Base-by-base conservation (phyloP, 2,797 vertebrate species). In the Oryzias dopingdopingensis region DNA sequence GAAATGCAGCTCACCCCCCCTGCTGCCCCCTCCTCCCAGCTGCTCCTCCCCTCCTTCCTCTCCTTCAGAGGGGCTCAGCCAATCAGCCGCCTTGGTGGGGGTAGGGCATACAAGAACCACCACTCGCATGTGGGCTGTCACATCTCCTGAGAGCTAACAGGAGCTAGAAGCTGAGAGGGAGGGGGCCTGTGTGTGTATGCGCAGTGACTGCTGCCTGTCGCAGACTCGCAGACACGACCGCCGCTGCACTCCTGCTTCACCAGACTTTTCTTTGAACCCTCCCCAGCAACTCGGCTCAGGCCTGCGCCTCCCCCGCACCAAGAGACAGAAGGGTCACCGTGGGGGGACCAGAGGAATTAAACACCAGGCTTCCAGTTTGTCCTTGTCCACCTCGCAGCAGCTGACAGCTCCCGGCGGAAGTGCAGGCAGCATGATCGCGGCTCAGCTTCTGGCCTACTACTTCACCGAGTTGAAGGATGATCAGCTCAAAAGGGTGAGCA, bases 401-500 rank as follows among this genome's bases (percentile, higher is more conserved):
- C 69, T 81, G 79, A 72, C 75, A 76, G 81, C 76, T 70, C 75
- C 76, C 15, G 65, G 70, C 56, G 49, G 75, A 74, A 75, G 75
- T 62, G 32, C 81, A 49, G 81, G 62, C 92, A 94, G 75, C 87
- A 97, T 99, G 97, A 98, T 99, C 84, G 95, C 97, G 14, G 97
- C 97, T 63, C 97, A 99, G 92, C 94, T 99, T 77, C 88, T 98
- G 84, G 97, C 96, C 69, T 99, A 99, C 88, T 99, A 93, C 92
- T 98, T 97, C 90, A 97, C 96, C 29, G 95, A 99, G 87, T 91
- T 98, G 60, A 99, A 99, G 90, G 96, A 98, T 95, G 97, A 99
- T 79, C 95, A 98, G 87, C 90, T 96, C 85, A 98, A 98, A 90
- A 97, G 96, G 96, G 97, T 95, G 91, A 4, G 48, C 63, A 26